Conservation (phyloP, 2,113 vertebrate species). For the Eulemur rufifrons region DNA sequence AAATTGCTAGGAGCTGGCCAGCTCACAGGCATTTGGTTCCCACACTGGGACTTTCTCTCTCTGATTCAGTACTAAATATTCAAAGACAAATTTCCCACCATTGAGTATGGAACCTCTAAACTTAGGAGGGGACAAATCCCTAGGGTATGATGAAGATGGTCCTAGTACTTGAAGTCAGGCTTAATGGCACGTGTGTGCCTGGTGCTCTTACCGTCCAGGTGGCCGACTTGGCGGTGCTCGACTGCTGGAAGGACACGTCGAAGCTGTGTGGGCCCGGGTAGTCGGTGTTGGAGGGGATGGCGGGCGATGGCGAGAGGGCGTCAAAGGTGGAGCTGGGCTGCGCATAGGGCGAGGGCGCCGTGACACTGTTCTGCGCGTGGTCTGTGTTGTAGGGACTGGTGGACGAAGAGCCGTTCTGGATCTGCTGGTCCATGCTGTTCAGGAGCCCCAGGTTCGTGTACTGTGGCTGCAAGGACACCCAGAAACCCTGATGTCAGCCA, state of each 20-base stretch:
- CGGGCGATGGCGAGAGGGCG: slow-evolving; percentile 95
- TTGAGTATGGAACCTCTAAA: neutral
- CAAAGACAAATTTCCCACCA: neutral
- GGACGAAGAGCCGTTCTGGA: slow-evolving; percentile 96
- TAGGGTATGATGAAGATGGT: fast-evolving
- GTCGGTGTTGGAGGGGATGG: slow-evolving; percentile 99
- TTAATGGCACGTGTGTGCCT: neutral
- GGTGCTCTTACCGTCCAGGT: slow-evolving; percentile 96
- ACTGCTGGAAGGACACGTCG: slow-evolving; percentile 99
- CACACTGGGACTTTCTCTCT: neutral
- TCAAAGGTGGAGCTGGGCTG: slow-evolving; percentile 99
- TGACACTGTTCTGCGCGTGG: slow-evolving; percentile 95
- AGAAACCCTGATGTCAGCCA: slow-evolving; percentile 23
- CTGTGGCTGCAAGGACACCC: slow-evolving; percentile 89
- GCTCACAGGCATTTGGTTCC: neutral
- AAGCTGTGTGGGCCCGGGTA: slow-evolving; percentile 98
- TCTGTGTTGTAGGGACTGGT: slow-evolving; percentile 99
- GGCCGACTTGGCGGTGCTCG: slow-evolving; percentile 98
- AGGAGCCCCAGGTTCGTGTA: slow-evolving; percentile 99
- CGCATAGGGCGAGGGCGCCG: slow-evolving; percentile 95
- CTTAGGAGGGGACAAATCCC: neutral
- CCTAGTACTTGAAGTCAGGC: too few relatives aligned
- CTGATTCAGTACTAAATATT: neutral
- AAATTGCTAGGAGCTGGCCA: too few relatives aligned
- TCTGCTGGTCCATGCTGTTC: slow-evolving; percentile 99